phyloP scores from a whole-genome alignment of 2,797 vertebrate genomes.

The Melanotaenia maccullochi region DNA sequence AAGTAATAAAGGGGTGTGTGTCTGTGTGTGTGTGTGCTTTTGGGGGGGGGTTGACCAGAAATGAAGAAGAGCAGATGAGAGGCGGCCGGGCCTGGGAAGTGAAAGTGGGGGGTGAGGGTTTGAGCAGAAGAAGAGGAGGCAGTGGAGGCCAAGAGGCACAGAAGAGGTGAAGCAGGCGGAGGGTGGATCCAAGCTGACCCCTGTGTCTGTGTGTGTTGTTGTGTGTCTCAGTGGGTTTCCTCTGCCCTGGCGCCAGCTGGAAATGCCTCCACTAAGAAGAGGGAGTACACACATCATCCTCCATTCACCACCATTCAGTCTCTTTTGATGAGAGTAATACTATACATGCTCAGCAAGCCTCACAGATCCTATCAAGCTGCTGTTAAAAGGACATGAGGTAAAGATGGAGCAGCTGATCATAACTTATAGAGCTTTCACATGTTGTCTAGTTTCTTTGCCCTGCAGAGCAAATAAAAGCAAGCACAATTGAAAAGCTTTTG shows the following conservation, averaged over 20 bases:
- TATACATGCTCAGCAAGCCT: conserved; percentile 73
- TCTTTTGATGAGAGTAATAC: conserved; percentile 80
- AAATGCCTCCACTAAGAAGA: conserved; percentile 82
- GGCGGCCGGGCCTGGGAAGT: conserved; percentile 64
- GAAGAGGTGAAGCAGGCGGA: conserved; percentile 61
- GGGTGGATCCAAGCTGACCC: conserved; percentile 78
- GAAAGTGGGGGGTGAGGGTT: conserved; percentile 56
- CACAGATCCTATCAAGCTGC: conserved; percentile 76
- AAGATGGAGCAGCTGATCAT: conserved; percentile 62
- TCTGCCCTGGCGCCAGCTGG: conserved; percentile 85
- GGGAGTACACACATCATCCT: conserved; percentile 80
- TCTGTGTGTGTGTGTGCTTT: background rate
- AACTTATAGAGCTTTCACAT: conserved; percentile 56
- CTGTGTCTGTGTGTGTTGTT: conserved; percentile 82
- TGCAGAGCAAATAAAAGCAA: conserved; percentile 57
- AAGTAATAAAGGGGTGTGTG: background rate
- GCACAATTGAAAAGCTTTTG: conserved; percentile 53
- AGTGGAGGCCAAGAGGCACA: conserved; percentile 63
- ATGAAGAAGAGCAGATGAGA: conserved; percentile 69
- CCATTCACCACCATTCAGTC: conserved; percentile 74
- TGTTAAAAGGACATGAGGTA: conserved; percentile 60
- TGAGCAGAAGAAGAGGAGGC: conserved; percentile 63
- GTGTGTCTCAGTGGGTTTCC: conserved; percentile 84
- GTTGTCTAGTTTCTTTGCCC: conserved; percentile 47
- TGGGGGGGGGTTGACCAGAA: conserved; percentile 25